Evolutionary conservation across 2,888 invertebrate species (phyloP).

Genomic region (Anoncus sp.): DNA sequence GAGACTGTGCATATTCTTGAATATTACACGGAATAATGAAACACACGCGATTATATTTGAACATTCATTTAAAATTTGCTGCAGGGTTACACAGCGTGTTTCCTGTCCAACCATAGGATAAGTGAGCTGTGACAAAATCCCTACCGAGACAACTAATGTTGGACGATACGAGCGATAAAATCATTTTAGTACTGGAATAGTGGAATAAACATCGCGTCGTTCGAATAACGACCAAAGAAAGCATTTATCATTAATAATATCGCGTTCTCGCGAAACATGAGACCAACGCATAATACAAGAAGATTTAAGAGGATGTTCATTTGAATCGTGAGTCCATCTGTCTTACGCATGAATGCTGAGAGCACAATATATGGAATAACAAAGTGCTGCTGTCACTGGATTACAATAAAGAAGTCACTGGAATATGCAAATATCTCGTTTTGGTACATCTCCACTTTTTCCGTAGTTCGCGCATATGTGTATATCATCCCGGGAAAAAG

Average conservation of each 20-base stretch:
- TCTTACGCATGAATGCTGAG: slow-evolving; percentile 58
- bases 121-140: slow-evolving; percentile 6
- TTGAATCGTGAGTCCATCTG: slow-evolving; percentile 48
- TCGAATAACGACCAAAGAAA: slow-evolving; percentile 28
- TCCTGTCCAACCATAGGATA: not conserved
- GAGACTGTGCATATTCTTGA: not conserved
- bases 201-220: slow-evolving; percentile 14
- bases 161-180: slow-evolving; percentile 31
- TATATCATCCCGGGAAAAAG: slow-evolving; percentile 18
- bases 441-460: slow-evolving; percentile 24
- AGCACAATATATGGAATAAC: slow-evolving; percentile 52
- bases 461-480: slow-evolving; percentile 13
- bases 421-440: slow-evolving; percentile 42
- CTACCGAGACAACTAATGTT: slow-evolving; percentile 23
- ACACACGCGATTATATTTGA: not conserved
- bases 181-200: slow-evolving; percentile 28
- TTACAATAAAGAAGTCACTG: slow-evolving; percentile 55
- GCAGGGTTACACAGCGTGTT: not conserved
- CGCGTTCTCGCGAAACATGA: slow-evolving; percentile 7
- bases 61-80: not conserved
- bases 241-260: slow-evolving; percentile 25
- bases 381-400: slow-evolving; percentile 54
- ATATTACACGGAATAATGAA: not conserved
- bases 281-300: slow-evolving; percentile 39
- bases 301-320: slow-evolving; percentile 58